Evolutionary conservation across 1,140 invertebrate genomes (phyloP), one percentile per base, ranked within the genome.

Genomic region (Rhopalosiphum padi): DNA sequence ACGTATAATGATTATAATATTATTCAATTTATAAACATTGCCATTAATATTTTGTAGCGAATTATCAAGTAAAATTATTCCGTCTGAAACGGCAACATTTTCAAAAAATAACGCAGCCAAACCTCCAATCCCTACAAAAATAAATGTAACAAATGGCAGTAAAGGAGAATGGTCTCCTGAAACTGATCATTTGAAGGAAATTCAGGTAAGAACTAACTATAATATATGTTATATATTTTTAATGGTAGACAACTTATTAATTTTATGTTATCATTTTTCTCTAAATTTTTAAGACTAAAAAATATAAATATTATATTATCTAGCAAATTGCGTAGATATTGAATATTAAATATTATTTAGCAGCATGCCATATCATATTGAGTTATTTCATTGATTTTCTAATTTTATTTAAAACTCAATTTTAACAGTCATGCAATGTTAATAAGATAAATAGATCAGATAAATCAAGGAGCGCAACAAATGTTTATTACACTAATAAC

Each of bases 91-190:
- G 0, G 51, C 23, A 15, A 53, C 37, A 37, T 86, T 93, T 53
- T 23, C 23, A 21, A 93, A 93, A 41, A 82, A 51, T 53, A 93
- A 37, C 86, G 46, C 91, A 25, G 35, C 77, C 21, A 83, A 93
- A 53, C 91, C 68, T 35, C 68, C 91, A 43, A 51, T 93, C 41
- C 91, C 91, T 37, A 86, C 77, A 51, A 93, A 93, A n/a, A 30
- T 93, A 30, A 85, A 93, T 86, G 91, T 93, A 30, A 77, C 4
- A 53, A 93, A 93, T 53, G 91, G 82, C 1, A 93, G 48, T 85
- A 83, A 85, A 48, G 37, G 37, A 90, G 53, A 90, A 30, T 90
- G 53, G 53, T 30, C 15, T 60, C 43, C 55, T 22, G 89, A 41
- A 7, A 90, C 68, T 68, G 53, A 90, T 68, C 43, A 90, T 60